These are phyloP conservation scores for Augochlora pura DNA, from an alignment of 1,140 invertebrate species.

Conservation along the genomic window DNA sequence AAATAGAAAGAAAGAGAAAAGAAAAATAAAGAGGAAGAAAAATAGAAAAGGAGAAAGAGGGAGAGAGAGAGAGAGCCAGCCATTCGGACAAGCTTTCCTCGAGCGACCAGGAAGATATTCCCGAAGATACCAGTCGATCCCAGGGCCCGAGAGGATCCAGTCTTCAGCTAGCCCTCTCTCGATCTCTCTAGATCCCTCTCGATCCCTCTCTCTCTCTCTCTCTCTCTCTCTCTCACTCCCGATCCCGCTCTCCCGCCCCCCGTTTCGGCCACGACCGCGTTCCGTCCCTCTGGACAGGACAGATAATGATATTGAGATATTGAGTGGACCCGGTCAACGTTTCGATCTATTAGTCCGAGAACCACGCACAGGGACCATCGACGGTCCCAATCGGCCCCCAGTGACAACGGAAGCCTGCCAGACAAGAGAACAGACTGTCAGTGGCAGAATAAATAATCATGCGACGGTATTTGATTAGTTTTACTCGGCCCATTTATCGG, in stretches of 20 bases:
- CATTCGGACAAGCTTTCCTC: constrained; percentile 36
- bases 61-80: neutral
- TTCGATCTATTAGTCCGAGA: constrained; percentile 64
- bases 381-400: too few relatives aligned
- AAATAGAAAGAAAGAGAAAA: neutral
- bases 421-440: too few relatives aligned
- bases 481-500: too few relatives aligned
- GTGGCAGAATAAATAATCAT: too few relatives aligned
- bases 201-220: constrained; percentile 13
- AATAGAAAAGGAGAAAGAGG: neutral
- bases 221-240: neutral
- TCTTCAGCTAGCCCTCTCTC: neutral
- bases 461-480: too few relatives aligned
- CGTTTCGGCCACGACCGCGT: constrained; percentile 32
- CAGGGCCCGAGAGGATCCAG: neutral
- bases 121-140: constrained; percentile 37
- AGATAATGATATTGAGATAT: constrained; percentile 75
- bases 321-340: constrained; percentile 57
- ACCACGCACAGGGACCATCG: neutral
- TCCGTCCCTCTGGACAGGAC: constrained; percentile 57
- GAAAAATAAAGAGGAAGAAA: neutral
- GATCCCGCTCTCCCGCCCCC: constrained; percentile 8
- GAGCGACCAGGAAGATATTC: constrained; percentile 40
- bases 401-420: too few relatives aligned
- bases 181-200: neutral